These are phyloP conservation scores for Nephrotoma guestfalica DNA, from an alignment of 2,888 invertebrate species.

Conservation along the genomic window DNA sequence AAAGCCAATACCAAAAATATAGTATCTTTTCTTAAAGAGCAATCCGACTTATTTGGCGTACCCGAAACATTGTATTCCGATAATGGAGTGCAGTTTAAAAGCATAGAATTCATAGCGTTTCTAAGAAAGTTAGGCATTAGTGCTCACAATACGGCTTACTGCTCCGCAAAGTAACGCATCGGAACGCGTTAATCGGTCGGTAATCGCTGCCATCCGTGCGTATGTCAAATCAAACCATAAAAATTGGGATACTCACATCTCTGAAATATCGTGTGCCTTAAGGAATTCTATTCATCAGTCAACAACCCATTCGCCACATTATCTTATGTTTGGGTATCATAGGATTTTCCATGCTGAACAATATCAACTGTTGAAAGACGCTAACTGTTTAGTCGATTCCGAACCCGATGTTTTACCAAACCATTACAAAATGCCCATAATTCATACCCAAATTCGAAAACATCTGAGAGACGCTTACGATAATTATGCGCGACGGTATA, in stretches of 20 bases:
- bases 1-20: too few relatives aligned
- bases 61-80: constrained; percentile 13
- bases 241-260: constrained; percentile 16
- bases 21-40: neutral
- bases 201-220: constrained; percentile 18
- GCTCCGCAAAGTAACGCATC: constrained; percentile 20
- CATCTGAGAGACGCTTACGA: neutral
- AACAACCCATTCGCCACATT: too few relatives aligned
- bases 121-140: constrained; percentile 6
- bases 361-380: neutral
- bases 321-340: constrained; percentile 15
- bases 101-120: constrained; percentile 5
- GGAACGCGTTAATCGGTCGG: constrained; percentile 17
- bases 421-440: neutral
- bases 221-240: constrained; percentile 13
- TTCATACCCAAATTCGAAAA: neutral
- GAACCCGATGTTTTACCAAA: neutral
- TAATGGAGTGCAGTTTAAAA: constrained; percentile 14
- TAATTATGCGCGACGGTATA: neutral
- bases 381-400: neutral
- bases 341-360: constrained; percentile 7
- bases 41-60: constrained; percentile 14
- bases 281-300: constrained; percentile 16
- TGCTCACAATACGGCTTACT: constrained; percentile 12
- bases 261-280: constrained; percentile 16